A percentile compares a stretch with the other conserved stretches of the same genome.
These are phyloP conservation scores for Mylabris phalerata DNA, from an alignment of 1,140 invertebrate genomes.

Conservation along the genomic window DNA sequence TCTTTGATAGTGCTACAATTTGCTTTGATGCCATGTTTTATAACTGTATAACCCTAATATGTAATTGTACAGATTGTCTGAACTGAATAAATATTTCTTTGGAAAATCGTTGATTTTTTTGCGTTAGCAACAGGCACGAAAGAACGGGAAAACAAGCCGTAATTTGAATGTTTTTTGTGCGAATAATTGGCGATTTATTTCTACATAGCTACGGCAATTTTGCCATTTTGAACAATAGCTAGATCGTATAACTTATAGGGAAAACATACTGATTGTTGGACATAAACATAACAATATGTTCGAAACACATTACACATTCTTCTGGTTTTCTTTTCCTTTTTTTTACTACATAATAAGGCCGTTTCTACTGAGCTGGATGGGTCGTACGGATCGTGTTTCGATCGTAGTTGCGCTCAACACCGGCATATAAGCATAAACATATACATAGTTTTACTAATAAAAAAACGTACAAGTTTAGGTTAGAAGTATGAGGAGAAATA, in stretches of 20 bases:
- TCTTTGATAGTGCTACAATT: slow-evolving; percentile 36
- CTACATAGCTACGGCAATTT: background rate
- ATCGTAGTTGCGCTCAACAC: slow-evolving; percentile 25
- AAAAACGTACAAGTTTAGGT: slow-evolving; percentile 22
- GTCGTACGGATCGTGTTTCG: slow-evolving; percentile 36
- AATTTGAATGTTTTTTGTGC: no score
- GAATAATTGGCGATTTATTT: no score
- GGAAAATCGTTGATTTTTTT: slow-evolving; percentile 19
- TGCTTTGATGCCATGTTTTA: slow-evolving; percentile 44
- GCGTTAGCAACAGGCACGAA: no score
- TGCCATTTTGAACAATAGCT: background rate
- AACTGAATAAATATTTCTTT: slow-evolving; percentile 45
- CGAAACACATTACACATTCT: slow-evolving; percentile 36
- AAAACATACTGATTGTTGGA: no score
- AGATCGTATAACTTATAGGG: no score
- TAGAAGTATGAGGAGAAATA: slow-evolving; percentile 17
- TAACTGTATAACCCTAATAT: slow-evolving; percentile 42
- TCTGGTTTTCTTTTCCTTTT: slow-evolving; percentile 37
- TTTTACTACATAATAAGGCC: slow-evolving; percentile 39
- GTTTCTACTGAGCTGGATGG: slow-evolving; percentile 32
- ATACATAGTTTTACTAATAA: background rate
- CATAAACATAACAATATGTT: slow-evolving; percentile 40
- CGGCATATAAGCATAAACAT: slow-evolving; percentile 17
- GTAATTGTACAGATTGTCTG: slow-evolving; percentile 44
- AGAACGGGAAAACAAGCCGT: no score